Conservation (phyloP, 1,140 invertebrate genomes). For the Carposina sasakii region DNA sequence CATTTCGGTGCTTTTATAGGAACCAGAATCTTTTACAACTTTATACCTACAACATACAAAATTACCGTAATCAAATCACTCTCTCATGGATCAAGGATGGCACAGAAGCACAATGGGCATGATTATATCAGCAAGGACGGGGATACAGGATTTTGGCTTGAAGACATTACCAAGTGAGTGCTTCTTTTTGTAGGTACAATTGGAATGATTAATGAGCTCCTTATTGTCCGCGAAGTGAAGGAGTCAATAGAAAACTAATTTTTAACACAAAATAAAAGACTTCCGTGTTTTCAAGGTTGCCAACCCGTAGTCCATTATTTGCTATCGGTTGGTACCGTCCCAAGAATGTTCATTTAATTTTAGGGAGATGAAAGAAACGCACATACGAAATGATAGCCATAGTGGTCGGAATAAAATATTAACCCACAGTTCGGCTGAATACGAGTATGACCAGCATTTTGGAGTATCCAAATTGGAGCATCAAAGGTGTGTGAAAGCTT, state of each 20-base stretch:
- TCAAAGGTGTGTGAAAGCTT: conserved; percentile 27
- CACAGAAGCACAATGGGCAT: conserved; percentile 41
- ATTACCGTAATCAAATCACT: neutral
- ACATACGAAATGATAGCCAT: conserved; percentile 41
- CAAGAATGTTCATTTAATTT: conserved; percentile 1
- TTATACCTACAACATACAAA: no score
- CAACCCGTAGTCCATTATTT: neutral
- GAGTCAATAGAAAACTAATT: conserved; percentile 16
- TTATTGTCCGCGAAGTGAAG: no score
- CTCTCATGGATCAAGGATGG: conserved; percentile 52
- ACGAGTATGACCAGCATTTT: no score
- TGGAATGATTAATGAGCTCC: conserved; percentile 36
- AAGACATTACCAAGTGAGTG: conserved; percentile 62
- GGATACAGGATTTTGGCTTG: conserved; percentile 54
- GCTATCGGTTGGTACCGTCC: neutral
- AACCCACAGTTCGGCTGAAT: no score
- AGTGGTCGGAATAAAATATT: no score
- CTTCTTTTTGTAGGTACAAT: conserved; percentile 1
- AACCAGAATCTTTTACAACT: no score
- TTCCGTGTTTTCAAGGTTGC: conserved; percentile 27
- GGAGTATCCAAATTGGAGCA: conserved; percentile 31
- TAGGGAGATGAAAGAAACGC: conserved; percentile 62
- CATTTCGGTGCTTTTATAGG: no score
- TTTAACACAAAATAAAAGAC: conserved; percentile 16
- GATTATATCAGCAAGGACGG: conserved; percentile 37